Evolutionary conservation across 2,888 invertebrate genomes (phyloP), one percentile per base, ranked within the genome.

Genomic region (Agonopterix arenella): DNA sequence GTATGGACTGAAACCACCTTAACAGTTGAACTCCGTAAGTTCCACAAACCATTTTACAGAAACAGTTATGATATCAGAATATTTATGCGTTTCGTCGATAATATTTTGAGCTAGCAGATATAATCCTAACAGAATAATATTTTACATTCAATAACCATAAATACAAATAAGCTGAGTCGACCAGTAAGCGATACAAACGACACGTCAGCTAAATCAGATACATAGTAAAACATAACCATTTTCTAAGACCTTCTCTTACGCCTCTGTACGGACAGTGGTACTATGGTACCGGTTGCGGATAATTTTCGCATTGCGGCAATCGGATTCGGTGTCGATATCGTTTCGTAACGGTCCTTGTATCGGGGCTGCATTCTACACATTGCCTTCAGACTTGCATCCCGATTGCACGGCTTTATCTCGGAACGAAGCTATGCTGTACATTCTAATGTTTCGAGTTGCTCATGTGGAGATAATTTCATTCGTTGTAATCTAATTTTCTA

Each of bases 301-400:
- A 84, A 82, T 85, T 84, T 85, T 86, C 84, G 78, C 84, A 81
- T 80, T 84, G 83, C 80, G 69, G 66, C 76, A 80, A 84, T 84
- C 78, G 76, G 76, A 79, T 82, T 80, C 75, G 74, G 72, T 77
- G 70, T 73, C 77, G 79, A 83, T 84, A 80, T 78, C 76, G 71
- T 66, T 73, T 72, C 60, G 76, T 83, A 84, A 86, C 82, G 83
- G 84, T 84, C 70, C 72, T 72, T 70, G 73, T 73, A 80, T 80
- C 74, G 74, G 66, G 64, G 62, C 72, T 77, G 76, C 78, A 80
- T 82, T 82, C 80, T 80, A 66, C 67, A 72, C 73, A 73, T 75
- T 77, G 75, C 71, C 50, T 43, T 57, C 62, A 59, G 64, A 71
- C 75, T 74, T 66, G 64, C 64, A 76, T 80, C 75, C 71, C 68